Base-by-base conservation (phyloP, 2,888 invertebrate genomes). In the Antheraea yamamai region DNA sequence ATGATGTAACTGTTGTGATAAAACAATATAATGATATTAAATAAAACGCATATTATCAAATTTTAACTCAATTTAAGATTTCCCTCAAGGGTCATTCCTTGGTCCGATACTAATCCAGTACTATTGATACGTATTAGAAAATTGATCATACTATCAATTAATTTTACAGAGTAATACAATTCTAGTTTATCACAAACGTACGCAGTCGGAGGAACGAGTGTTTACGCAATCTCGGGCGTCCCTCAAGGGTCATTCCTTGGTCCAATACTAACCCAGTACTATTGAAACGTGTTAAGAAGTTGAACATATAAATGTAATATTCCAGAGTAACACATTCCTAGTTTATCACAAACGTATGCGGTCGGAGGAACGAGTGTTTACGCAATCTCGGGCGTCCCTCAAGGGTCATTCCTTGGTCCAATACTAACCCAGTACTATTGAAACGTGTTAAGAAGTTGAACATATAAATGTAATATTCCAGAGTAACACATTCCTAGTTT, bases 241-340 rank as follows among this genome's bases (percentile, higher is more conserved):
- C 47, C 47, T 55, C 55, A 55, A 55, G 55, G 55, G 20, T 55
- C 55, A 7, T 55, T 20, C 7, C 18, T 55, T 20, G 55, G 55
- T 18, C 55, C 55, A 55, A 16, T 20, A 4, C 18, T 16, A 20
- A 6, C 0, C 16, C 6, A 20, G 20, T 55, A 20, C 0, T 18
- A 20, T 55, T 55, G 55, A 14, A 7, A 47, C 12, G 12, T 47
- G 12, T 47, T 47, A 47, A 7, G 7, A 47, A 12, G 12, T 47
- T 10, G 12, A 47, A 47, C 47, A 47, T 47, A 47, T 47, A 47
- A 12, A 12, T 47, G 23, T n/a, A n/a, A 20, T 61, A 4, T 8
- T 68, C 30, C 73, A 73, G 73, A 73, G 12, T n/a, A 73, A n/a
- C 14, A 73, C 55, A n/a, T 16, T 55, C 30, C 58, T 73, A 7